A percentile compares a stretch with the other conserved stretches of the same genome.
These are phyloP conservation scores for Mamestra brassicae DNA, from an alignment of 2,888 invertebrate species.

Conservation along the genomic window DNA sequence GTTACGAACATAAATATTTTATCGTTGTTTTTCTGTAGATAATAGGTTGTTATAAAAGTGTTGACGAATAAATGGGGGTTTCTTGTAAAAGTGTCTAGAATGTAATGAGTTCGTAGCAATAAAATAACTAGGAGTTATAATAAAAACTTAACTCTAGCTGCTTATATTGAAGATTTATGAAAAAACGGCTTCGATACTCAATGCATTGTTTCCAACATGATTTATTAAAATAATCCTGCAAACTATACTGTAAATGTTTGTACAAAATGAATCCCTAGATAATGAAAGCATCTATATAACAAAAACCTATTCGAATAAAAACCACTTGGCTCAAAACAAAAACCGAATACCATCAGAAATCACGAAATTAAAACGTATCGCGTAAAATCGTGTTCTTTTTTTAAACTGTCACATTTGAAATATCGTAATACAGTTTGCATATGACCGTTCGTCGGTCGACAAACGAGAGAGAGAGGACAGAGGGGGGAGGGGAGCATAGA, in stretches of 20 bases:
- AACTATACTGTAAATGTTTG: background rate
- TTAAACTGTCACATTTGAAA: conserved; percentile 71
- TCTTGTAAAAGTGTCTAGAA: conserved; percentile 34
- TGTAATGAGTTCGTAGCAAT: conserved; percentile 12
- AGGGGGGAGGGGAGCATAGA: conserved; percentile 78
- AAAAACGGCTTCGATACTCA: background rate
- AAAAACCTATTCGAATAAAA: conserved; percentile 2
- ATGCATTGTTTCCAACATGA: background rate
- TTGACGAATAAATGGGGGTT: conserved; percentile 50
- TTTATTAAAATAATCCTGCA: background rate
- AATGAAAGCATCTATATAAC: background rate
- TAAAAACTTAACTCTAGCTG: background rate
- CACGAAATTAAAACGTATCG: conserved; percentile 66
- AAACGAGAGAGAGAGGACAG: conserved; percentile 72
- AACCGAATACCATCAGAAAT: conserved; percentile 32
- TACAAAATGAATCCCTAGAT: background rate
- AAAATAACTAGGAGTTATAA: background rate
- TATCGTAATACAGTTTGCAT: conserved; percentile 81
- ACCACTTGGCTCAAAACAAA: conserved; percentile 26
- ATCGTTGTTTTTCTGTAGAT: conserved; percentile 56
- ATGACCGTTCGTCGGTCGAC: conserved; percentile 74
- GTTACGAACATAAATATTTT: conserved; percentile 46
- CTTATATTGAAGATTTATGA: background rate
- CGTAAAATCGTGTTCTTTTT: conserved; percentile 54
- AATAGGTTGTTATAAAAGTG: conserved; percentile 54